phyloP scores from a whole-genome alignment of 1,140 invertebrate species.

The Drosophila orosa region DNA sequence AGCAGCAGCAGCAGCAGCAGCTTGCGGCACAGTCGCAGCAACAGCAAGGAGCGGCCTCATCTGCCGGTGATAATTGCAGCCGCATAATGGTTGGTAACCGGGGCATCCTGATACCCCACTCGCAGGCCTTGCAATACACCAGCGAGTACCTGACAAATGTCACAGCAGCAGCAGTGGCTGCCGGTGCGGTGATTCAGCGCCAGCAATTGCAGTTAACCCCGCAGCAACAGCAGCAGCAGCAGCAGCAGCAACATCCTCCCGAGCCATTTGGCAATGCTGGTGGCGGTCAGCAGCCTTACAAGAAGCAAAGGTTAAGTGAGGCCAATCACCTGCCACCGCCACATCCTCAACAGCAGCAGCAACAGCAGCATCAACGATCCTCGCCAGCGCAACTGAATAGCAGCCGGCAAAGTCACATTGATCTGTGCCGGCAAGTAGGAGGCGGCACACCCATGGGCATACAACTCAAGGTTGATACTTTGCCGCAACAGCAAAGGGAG shows the following conservation, averaged over 20 bases:
- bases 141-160: conserved; percentile 74
- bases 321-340: conserved; percentile 82
- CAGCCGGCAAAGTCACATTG: conserved; percentile 51
- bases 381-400: conserved; percentile 57
- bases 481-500: conserved; percentile 50
- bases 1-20: conserved; percentile 34
- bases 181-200: conserved; percentile 55
- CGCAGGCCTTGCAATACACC: conserved; percentile 62
- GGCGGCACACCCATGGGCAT: conserved; percentile 31
- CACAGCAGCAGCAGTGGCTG: conserved; percentile 37
- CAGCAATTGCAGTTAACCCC: conserved; percentile 56
- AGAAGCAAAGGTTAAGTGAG: conserved; percentile 90
- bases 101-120: conserved; percentile 56
- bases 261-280: conserved; percentile 77
- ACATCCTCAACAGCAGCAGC: conserved; percentile 38
- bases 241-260: conserved; percentile 66
- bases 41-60: conserved; percentile 31
- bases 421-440: conserved; percentile 34
- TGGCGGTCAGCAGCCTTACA: conserved; percentile 87
- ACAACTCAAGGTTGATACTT: conserved; percentile 77
- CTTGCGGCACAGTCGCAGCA: conserved; percentile 37
- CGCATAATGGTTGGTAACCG: conserved; percentile 60
- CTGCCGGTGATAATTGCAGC: conserved; percentile 18
- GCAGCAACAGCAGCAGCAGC: conserved; percentile 61
- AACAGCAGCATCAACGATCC: conserved; percentile 52